phyloP scores from a whole-genome alignment of 2,888 invertebrate species.

The Scaptodrosophila latifasciaeformis region DNA sequence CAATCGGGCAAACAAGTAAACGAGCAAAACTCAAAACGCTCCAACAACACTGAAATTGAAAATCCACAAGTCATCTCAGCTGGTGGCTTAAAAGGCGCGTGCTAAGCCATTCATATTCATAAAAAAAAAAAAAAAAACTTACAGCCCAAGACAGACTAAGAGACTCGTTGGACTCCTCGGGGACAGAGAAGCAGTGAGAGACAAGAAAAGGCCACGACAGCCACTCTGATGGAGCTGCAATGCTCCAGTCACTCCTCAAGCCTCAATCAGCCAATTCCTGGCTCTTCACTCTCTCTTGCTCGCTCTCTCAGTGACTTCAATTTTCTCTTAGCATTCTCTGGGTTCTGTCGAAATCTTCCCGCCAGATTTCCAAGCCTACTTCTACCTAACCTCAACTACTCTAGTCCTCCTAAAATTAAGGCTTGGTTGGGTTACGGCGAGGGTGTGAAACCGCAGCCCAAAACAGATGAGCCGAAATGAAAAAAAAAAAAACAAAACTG shows the following conservation, averaged over 20 bases:
- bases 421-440: slow-evolving; percentile 47
- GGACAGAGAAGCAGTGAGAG: slow-evolving; percentile 21
- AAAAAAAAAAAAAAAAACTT: too few species aligned
- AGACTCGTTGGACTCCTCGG: slow-evolving; percentile 14
- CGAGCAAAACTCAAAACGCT: slow-evolving; percentile 28
- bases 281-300: too few species aligned
- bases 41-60: slow-evolving; percentile 57
- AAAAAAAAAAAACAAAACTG: slow-evolving; percentile 27
- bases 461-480: slow-evolving; percentile 22
- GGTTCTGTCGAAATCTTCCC: too few species aligned
- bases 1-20: slow-evolving; percentile 40
- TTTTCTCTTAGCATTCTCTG: too few species aligned
- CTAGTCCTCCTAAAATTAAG: slow-evolving; percentile 46
- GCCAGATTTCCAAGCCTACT: background rate
- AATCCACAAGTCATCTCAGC: slow-evolving; percentile 69
- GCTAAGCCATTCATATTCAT: slow-evolving; percentile 69
- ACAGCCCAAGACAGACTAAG: slow-evolving; percentile 24
- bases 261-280: too few species aligned
- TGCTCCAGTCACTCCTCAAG: too few species aligned
- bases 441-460: slow-evolving; percentile 29
- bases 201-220: slow-evolving; percentile 9
- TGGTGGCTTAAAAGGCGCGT: slow-evolving; percentile 69
- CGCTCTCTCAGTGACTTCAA: too few species aligned
- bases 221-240: too few species aligned
- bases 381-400: slow-evolving; percentile 6